These are phyloP conservation scores for Drosophila gaucha DNA, from an alignment of 2,888 invertebrate species.

Conservation along the genomic window DNA sequence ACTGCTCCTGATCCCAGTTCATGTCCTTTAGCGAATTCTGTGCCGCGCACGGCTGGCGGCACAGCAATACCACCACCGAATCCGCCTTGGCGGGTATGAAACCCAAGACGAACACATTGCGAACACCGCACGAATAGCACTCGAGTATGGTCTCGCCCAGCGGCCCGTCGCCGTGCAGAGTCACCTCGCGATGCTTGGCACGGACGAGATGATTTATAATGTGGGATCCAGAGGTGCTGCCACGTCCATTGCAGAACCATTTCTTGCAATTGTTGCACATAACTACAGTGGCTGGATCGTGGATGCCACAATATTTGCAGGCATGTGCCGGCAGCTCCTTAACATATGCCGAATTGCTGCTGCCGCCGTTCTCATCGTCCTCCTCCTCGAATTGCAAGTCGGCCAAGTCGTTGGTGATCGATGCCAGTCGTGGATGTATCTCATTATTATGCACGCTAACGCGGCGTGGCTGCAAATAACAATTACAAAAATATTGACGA, in stretches of 20 bases:
- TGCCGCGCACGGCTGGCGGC: conserved; percentile 99
- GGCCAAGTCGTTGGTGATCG: conserved; percentile 63
- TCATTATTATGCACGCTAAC: conserved; percentile 38
- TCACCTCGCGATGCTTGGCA: conserved; percentile 99
- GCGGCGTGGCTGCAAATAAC: conserved; percentile 41
- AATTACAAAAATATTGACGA: neutral
- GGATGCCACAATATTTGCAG: conserved; percentile 99
- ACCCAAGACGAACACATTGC: conserved; percentile 99
- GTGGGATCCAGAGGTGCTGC: conserved; percentile 98
- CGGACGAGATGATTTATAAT: conserved; percentile 99
- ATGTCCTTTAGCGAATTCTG: conserved; percentile 98
- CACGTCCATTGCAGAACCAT: conserved; percentile 99
- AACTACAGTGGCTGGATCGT: conserved; percentile 89
- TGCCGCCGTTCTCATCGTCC: conserved; percentile 92
- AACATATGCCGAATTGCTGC: conserved; percentile 89
- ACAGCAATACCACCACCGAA: conserved; percentile 98
- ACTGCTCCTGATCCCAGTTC: conserved; percentile 99
- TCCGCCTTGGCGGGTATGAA: conserved; percentile 99
- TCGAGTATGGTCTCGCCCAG: conserved; percentile 98
- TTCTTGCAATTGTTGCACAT: conserved; percentile 99
- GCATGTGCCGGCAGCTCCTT: conserved; percentile 97
- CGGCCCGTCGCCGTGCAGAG: conserved; percentile 98
- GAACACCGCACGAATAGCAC: conserved; percentile 99
- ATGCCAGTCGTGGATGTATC: conserved; percentile 58
- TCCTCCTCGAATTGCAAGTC: conserved; percentile 87